Evolutionary conservation across 2,888 invertebrate genomes (phyloP), one percentile per base, ranked within the genome.

Genomic region (Xanthorhoe designata): DNA sequence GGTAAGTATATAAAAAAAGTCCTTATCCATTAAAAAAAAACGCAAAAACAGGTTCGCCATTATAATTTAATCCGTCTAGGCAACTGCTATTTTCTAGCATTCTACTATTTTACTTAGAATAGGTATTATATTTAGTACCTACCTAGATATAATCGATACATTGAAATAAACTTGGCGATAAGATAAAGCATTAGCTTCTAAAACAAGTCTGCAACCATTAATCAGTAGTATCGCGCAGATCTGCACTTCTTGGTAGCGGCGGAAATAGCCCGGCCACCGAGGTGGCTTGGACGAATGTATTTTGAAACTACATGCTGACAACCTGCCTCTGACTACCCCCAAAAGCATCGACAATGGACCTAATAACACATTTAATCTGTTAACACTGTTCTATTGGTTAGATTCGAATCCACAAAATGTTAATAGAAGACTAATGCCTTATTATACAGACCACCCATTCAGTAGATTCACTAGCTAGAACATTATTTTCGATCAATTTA

Each of bases 201-300:
- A 64, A 67, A 69, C 66, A 68, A 66, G 69, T 61, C 42, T 60
- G 53, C 70, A 75, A 81, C 78, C 88, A 88, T 89, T 84, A 88
- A 87, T 89, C 67, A 82, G 74, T 76, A 66, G 81, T 88, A 89
- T 89, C 88, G 77, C 78, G 81, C 81, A 80, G 79, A 88, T 89
- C 89, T 86, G 76, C 68, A 68, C 74, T 86, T 85, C 86, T 80
- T 79, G 81, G 87, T 83, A 87, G 77, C 76, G 83, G 84, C 85
- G 80, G 86, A 87, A 89, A 88, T 89, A 89, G 87, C 86, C 75
- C 82, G 80, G 84, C 75, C 87, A 87, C 87, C 86, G 86, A 32
- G 32, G 83, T 79, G 73, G 75, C 68, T 79, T 64, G 75, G 69
- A 70, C 69, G 15, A 15, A 47, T 47, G 15, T 17, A 15, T 17